Evolutionary conservation across 2,888 invertebrate species (phyloP).

Genomic region (Pemphredon lugubris): DNA sequence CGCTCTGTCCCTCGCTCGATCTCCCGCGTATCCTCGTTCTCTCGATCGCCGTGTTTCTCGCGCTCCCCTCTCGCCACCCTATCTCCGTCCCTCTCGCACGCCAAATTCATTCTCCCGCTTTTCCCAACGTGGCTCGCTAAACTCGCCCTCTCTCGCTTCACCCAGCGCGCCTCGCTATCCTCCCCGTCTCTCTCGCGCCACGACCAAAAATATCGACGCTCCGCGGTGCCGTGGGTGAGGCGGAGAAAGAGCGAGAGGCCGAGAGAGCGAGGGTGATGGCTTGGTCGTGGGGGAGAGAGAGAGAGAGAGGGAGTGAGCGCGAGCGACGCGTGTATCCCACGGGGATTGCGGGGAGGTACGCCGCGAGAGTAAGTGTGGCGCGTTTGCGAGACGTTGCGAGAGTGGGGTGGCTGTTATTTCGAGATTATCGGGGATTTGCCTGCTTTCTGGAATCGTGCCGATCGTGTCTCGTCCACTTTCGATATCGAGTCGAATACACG

Average conservation of each 20-base stretch:
- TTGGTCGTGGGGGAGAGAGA: slow-evolving; percentile 13
- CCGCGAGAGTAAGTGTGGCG: slow-evolving; percentile 40
- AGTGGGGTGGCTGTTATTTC: slow-evolving; percentile 74
- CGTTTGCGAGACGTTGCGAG: too few relatives aligned
- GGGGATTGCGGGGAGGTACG: slow-evolving; percentile 10
- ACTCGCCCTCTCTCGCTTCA: slow-evolving; percentile 5
- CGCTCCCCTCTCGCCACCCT: too few relatives aligned
- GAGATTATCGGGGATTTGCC: slow-evolving; percentile 76
- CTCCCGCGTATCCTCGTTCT: slow-evolving; percentile 9
- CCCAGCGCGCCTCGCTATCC: slow-evolving; percentile 1
- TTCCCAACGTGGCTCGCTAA: neutral
- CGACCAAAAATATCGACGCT: slow-evolving; percentile 74
- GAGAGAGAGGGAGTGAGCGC: slow-evolving; percentile 47
- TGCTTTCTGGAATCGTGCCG: slow-evolving; percentile 74
- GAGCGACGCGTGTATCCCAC: too few relatives aligned
- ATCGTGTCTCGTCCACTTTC: slow-evolving; percentile 55
- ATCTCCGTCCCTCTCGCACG: slow-evolving; percentile 8
- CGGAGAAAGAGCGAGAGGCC: slow-evolving; percentile 39
- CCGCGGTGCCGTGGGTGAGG: slow-evolving; percentile 12
- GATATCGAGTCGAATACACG: slow-evolving; percentile 49
- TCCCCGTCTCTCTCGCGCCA: slow-evolving; percentile 54
- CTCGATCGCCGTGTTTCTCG: slow-evolving; percentile 15
- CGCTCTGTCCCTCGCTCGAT: slow-evolving; percentile 15
- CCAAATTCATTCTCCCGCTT: slow-evolving; percentile 22
- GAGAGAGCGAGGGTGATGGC: slow-evolving; percentile 34